Evolutionary conservation across 2,797 vertebrate species (phyloP), one percentile per base, ranked within the genome.

Genomic region (Chelidonichthys spinosus): DNA sequence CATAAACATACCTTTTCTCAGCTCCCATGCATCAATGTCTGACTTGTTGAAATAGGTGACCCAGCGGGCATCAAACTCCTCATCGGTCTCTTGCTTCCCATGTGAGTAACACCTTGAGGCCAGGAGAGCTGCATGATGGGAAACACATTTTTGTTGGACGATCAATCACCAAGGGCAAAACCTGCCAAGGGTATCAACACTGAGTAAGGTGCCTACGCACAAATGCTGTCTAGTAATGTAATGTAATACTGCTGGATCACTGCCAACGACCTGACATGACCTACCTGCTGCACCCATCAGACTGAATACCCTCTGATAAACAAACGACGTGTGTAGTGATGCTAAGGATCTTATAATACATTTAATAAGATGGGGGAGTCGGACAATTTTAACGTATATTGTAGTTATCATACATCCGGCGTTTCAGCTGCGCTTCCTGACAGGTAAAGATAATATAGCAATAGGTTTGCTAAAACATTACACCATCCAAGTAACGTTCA

Each of bases 1-100:
- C 7, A 59, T 1, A 15, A 56, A 67, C 66, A 0, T 90, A 98
- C 98, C 98, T 97, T 98, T 99, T 79, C 96, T 97, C 72, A 99
- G 94, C 88, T 99, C 97, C 98, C 98, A 99, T 72, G 96, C 97
- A 55, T 99, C 97, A 5, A 99, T 98, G 81, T 99, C 97, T 89
- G 95, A 94, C 88, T 99, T 99, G 94, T 94, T 99, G 89, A 99
- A 99, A 73, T 99, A 99, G 0, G 96, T 98, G 78, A 99, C 93
- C 98, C 98, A 99, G 83, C 97, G 97, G 84, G 97, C 97, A 86
- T 99, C 98, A 55, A 99, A 99, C 89, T 99, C 98, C 75, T 99
- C 98, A 66, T 99, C 98, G 0, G 97, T 96, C 90, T 99, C 97
- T 32, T 97, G 94, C 69, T 95, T 95, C 55, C 96, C 97, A 58